These are phyloP conservation scores for Myotis daubentonii DNA, from an alignment of 2,797 vertebrate species.

Conservation along the genomic window DNA sequence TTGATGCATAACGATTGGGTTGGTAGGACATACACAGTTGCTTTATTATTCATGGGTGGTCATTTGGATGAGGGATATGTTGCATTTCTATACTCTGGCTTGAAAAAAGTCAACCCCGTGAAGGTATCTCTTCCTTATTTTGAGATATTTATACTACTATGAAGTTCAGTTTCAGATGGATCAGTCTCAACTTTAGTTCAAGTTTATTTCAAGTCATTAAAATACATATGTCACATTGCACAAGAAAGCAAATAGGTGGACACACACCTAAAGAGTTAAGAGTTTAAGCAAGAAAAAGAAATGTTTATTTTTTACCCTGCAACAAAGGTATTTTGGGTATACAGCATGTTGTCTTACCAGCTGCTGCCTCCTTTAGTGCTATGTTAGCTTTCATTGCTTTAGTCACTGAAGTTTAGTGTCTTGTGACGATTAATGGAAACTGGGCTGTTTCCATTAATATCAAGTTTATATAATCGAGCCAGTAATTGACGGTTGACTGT, in stretches of 20 bases:
- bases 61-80: neutral
- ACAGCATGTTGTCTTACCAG: conserved; percentile 63
- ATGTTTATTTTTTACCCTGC: conserved; percentile 29
- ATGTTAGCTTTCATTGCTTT: conserved; percentile 12
- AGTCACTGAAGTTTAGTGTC: neutral
- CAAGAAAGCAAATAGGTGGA: neutral
- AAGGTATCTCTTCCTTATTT: conserved; percentile 19
- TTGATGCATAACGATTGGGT: neutral
- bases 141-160: neutral
- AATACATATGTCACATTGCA: neutral
- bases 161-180: neutral
- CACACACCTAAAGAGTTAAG: conserved; percentile 56
- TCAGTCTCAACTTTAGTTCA: neutral
- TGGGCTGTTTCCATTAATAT: conserved; percentile 2
- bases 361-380: conserved; percentile 51
- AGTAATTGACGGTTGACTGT: neutral
- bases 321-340: conserved; percentile 74
- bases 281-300: neutral
- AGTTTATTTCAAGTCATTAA: neutral
- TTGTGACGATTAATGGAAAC: conserved; percentile 55
- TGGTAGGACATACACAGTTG: neutral
- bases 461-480: conserved; percentile 1
- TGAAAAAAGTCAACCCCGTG: neutral
- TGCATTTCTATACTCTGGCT: neutral
- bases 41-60: neutral